phyloP scores from a whole-genome alignment of 2,113 vertebrate species.

The Rhizomys pruinosus region DNA sequence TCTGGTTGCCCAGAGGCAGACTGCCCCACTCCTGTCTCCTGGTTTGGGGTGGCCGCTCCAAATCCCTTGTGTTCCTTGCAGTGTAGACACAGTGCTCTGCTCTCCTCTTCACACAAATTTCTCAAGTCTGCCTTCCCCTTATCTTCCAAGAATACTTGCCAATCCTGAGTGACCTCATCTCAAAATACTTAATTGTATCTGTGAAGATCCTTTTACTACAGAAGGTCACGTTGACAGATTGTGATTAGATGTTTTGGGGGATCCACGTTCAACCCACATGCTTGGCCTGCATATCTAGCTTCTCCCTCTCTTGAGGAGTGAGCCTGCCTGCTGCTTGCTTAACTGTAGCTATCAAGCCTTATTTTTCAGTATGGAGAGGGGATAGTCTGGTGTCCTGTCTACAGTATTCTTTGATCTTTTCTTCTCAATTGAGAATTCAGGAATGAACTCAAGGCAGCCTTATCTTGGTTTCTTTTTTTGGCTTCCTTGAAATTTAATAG shows the following conservation, averaged over 20 bases:
- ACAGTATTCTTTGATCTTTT: neutral
- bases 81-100: neutral
- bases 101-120: too few relatives aligned
- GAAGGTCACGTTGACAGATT: slow-evolving; percentile 17
- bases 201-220: neutral
- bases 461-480: neutral
- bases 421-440: neutral
- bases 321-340: neutral
- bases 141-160: neutral
- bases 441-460: neutral
- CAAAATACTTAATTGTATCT: neutral
- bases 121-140: neutral
- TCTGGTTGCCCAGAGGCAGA: neutral
- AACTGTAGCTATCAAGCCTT: neutral
- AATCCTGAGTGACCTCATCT: neutral
- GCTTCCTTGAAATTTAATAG: slow-evolving; percentile 5
- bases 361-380: neutral
- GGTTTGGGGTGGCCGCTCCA: neutral
- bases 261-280: neutral
- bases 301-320: neutral
- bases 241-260: neutral
- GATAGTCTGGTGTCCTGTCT: neutral
- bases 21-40: neutral
- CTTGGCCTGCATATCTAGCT: accelerated
- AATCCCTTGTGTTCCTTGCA: neutral